These are phyloP conservation scores for Azemiops feae DNA, from an alignment of 2,113 vertebrate genomes.

Conservation along the genomic window DNA sequence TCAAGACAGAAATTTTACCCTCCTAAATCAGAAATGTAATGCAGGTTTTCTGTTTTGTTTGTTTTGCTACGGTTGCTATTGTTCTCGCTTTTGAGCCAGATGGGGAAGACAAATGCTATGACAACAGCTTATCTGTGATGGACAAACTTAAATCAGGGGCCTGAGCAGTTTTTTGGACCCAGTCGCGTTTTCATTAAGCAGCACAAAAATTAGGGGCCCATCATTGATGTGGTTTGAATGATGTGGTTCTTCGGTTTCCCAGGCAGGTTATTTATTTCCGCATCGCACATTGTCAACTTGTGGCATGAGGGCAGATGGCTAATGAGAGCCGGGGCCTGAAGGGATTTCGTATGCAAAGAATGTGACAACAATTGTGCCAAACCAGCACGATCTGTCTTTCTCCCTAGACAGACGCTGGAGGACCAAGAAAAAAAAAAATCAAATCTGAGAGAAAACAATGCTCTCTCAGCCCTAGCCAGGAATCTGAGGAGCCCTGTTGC, in stretches of 20 bases:
- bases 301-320: slow-evolving; percentile 55
- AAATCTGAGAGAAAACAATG: background rate
- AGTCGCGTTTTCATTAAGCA: slow-evolving; percentile 17
- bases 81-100: slow-evolving; percentile 28
- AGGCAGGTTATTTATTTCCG: slow-evolving; percentile 58
- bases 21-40: background rate
- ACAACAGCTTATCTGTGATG: slow-evolving; percentile 11
- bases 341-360: slow-evolving; percentile 13
- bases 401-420: background rate
- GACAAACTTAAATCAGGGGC: slow-evolving; percentile 1
- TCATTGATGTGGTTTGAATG: slow-evolving; percentile 53
- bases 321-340: slow-evolving; percentile 40
- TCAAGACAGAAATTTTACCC: background rate
- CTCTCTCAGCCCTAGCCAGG: background rate
- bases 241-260: slow-evolving; percentile 40
- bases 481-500: background rate
- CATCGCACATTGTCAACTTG: slow-evolving; percentile 32
- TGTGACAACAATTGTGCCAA: background rate
- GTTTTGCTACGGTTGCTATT: slow-evolving; percentile 14
- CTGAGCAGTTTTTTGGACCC: slow-evolving; percentile 40
- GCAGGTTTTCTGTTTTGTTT: background rate
- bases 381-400: background rate
- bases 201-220: slow-evolving; percentile 44
- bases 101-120: background rate
- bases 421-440: background rate